Evolutionary conservation across 2,113 vertebrate genomes (phyloP).

Genomic region (Myiagra hebetior): DNA sequence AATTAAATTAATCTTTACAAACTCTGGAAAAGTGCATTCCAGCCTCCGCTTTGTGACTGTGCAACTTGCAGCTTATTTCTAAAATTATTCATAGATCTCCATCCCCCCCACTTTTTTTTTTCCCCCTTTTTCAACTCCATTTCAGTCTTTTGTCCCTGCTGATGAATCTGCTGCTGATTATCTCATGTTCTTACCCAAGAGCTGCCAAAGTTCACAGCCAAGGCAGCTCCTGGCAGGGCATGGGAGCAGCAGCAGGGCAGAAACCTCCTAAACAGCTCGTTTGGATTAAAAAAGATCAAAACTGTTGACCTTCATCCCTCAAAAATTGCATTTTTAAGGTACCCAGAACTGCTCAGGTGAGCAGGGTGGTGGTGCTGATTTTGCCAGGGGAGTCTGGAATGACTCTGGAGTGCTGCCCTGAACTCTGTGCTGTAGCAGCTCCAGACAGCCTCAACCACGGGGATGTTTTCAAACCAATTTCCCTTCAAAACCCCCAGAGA

Average conservation of each 20-base stretch:
- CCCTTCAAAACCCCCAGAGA: neutral
- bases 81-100: neutral
- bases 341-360: neutral
- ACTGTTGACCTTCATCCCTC: neutral
- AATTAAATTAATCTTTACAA: slow-evolving; percentile 49
- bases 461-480: neutral
- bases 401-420: neutral
- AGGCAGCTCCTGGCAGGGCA: neutral
- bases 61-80: slow-evolving; percentile 28
- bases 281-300: neutral
- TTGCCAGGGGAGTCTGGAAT: neutral
- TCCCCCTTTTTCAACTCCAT: neutral
- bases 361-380: neutral
- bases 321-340: fast-evolving
- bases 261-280: fast-evolving
- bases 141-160: slow-evolving; percentile 8
- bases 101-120: neutral
- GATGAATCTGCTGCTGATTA: neutral
- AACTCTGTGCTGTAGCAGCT: neutral
- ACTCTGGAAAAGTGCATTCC: slow-evolving; percentile 14
- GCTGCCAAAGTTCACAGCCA: neutral
- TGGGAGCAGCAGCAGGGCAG: neutral
- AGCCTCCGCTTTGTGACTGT: slow-evolving; percentile 32
- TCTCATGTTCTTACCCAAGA: neutral
- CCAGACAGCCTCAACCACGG: neutral